These are phyloP conservation scores for Felis catus DNA, from an alignment of 2,113 vertebrate species.

Conservation along the genomic window DNA sequence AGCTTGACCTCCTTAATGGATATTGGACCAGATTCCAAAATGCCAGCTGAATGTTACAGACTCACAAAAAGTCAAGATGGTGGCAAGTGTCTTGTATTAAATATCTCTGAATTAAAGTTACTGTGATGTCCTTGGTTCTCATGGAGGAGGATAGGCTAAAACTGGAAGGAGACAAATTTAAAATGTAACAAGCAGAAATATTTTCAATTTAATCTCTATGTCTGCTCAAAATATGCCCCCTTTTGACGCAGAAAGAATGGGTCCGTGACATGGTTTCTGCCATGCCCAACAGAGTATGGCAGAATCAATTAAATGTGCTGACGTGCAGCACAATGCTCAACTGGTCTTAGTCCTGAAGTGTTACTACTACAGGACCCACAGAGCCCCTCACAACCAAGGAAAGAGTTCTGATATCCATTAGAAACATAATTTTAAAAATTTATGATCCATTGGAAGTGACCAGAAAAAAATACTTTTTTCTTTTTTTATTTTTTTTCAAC, in stretches of 20 bases:
- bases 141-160: background rate
- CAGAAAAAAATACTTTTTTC: background rate
- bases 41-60: background rate
- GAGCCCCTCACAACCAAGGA: background rate
- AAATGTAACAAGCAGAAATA: background rate
- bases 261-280: background rate
- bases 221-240: background rate
- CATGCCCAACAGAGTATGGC: background rate
- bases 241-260: background rate
- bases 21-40: background rate
- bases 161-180: background rate
- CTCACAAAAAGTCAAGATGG: background rate
- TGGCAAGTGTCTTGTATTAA: background rate
- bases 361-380: background rate
- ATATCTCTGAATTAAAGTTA: background rate
- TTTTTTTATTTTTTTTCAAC: too few species aligned
- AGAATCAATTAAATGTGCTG: background rate
- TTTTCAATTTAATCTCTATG: background rate
- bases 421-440: background rate
- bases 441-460: background rate
- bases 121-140: background rate
- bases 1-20: background rate
- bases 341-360: background rate
- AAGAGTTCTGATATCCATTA: background rate
- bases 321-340: background rate